Percentiles rank a stretch among this genome's conserved stretches.
Evolutionary conservation across 2,113 vertebrate species (phyloP).

Genomic region (Cromileptes altivelis): DNA sequence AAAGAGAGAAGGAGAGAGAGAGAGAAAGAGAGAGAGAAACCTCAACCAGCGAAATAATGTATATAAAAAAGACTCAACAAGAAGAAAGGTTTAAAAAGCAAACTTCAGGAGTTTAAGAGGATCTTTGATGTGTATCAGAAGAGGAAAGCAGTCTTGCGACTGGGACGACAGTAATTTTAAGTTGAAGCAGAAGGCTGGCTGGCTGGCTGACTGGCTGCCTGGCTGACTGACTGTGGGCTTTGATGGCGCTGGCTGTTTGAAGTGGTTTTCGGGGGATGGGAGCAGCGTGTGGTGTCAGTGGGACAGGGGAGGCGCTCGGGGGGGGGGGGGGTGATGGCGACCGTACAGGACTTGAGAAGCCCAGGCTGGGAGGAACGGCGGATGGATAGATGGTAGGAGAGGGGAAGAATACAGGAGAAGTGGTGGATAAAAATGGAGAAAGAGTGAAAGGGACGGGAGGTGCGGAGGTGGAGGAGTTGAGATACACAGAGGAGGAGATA

Average conservation of each 20-base stretch:
- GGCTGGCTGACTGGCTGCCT: slow-evolving; percentile 79
- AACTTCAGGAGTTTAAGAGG: slow-evolving; percentile 84
- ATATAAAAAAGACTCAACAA: slow-evolving; percentile 76
- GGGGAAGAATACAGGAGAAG: slow-evolving; percentile 16
- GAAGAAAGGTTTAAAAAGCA: slow-evolving; percentile 84
- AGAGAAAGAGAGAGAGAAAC: slow-evolving; percentile 69
- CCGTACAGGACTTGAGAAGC: slow-evolving; percentile 59
- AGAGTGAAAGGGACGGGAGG: slow-evolving; percentile 6
- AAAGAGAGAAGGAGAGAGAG: slow-evolving; percentile 40
- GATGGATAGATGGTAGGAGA: slow-evolving; percentile 50
- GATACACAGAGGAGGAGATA: slow-evolving; percentile 24
- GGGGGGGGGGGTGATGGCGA: slow-evolving; percentile 69
- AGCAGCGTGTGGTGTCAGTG: slow-evolving; percentile 87
- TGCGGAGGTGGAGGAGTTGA: slow-evolving; percentile 3
- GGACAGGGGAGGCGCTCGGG: slow-evolving; percentile 77
- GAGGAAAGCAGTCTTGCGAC: slow-evolving; percentile 83
- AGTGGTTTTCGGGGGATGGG: slow-evolving; percentile 88
- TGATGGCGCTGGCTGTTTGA: slow-evolving; percentile 86
- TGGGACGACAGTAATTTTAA: slow-evolving; percentile 87
- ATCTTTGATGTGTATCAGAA: slow-evolving; percentile 88
- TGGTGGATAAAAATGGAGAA: slow-evolving; percentile 28
- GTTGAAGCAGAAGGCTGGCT: slow-evolving; percentile 87
- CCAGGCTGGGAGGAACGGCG: slow-evolving; percentile 38
- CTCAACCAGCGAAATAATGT: slow-evolving; percentile 75
- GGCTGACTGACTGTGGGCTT: slow-evolving; percentile 82